Evolutionary conservation across 2,888 invertebrate genomes (phyloP), one percentile per base, ranked within the genome.

Genomic region (Parascotia fuliginaria): DNA sequence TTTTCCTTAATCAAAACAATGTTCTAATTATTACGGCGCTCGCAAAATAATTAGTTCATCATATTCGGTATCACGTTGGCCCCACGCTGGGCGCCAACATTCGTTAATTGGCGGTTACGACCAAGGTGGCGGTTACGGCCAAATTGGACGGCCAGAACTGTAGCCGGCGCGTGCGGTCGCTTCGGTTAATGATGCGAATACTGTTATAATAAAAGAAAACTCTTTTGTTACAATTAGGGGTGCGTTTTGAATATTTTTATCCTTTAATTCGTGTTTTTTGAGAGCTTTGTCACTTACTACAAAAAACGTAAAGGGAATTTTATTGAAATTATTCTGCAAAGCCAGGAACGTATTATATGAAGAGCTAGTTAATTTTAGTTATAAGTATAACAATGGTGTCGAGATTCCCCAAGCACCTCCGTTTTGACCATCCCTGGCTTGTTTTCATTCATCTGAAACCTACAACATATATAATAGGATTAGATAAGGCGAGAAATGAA

Each of bases 61-160:
- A 70, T 75, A 81, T 85, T 78, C 77, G 65, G 53, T 56, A 70
- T 66, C 84, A 83, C 78, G 80, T 61, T 52, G 57, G 63, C 64
- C 71, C 75, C 74, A 58, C 57, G 73, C 51, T 66, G 75, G 77
- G 78, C 75, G 79, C 75, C 78, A 69, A 56, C 48, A 48, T 52
- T 37, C 52, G 61, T 57, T 79, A 81, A 81, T 81, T 81, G 79
- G 70, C 65, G 77, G 79, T 79, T 76, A 64, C 74, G 63, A 55
- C 58, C 62, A 40, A 40, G 34, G 79, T 79, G 78, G 66, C 66
- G 75, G 76, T 77, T 74, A 62, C 51, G 49, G 52, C 55, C 62
- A 79, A 78, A 80, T 79, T 77, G 77, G 73, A 67, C 46, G 64
- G 54, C 59, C 57, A 51, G 56, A 55, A 65, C 52, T 46, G 40